These are phyloP conservation scores for Aulostomus chinensis DNA, from an alignment of 2,797 vertebrate species.

Conservation along the genomic window DNA sequence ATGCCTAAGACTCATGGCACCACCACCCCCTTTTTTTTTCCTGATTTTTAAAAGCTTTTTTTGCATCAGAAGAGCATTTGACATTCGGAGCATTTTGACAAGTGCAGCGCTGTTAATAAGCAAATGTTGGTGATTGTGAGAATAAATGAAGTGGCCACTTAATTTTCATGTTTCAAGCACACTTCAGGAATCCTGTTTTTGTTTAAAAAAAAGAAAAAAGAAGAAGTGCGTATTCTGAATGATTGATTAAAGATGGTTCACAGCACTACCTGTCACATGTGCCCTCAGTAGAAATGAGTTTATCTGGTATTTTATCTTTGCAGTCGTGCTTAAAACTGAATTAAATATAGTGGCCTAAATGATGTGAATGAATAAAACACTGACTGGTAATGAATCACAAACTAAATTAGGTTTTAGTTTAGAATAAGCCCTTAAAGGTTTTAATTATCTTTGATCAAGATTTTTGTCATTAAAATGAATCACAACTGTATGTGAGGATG, in stretches of 20 bases:
- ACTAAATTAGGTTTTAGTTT: constrained; percentile 9
- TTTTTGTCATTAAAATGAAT: constrained; percentile 13
- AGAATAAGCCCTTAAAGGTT: not conserved
- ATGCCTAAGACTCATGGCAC: not conserved
- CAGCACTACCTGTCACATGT: too few relatives aligned
- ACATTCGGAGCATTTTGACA: constrained; percentile 4
- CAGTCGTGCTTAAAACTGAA: too few relatives aligned
- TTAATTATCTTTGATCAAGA: not conserved
- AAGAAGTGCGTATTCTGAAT: too few relatives aligned
- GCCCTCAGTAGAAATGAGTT: too few relatives aligned
- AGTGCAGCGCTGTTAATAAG: constrained; percentile 18
- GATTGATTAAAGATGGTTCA: too few relatives aligned
- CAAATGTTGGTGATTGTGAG: constrained; percentile 1
- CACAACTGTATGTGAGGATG: constrained; percentile 3
- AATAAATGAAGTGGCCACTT: constrained; percentile 11
- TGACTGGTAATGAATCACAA: constrained; percentile 16
- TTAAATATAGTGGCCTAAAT: not conserved
- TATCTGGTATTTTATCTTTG: too few relatives aligned
- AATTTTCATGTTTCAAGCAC: not conserved
- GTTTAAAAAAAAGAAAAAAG: too few relatives aligned
- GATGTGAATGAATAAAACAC: constrained; percentile 12
- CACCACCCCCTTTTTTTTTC: not conserved
- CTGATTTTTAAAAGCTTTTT: not conserved
- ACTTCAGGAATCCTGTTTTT: too few relatives aligned
- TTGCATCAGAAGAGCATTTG: constrained; percentile 6